Base-by-base conservation (phyloP, 30 jellyfish, hydroid and myxozoan species). In the Haliclystus octoradiatus region DNA sequence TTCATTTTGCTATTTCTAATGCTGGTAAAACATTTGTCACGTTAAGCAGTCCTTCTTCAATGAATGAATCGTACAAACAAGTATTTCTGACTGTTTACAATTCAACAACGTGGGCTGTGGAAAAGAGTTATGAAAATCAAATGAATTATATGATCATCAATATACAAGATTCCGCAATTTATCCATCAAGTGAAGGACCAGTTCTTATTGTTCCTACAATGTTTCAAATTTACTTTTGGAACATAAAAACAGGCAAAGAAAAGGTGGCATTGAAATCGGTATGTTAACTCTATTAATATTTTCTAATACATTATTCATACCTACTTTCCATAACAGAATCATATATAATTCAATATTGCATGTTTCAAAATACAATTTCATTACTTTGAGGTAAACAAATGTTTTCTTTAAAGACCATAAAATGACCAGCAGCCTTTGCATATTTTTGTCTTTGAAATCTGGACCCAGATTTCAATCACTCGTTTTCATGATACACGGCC, bases 211-310 rank as follows among this genome's bases (percentile, higher is more conserved):
- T 90, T 85, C 96, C 96, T 12, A 71, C 83, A n/a, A 34, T 85
- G 72, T 50, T 68, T 30, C 96, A 85, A 53, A 85, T 85, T 66
- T 69, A 69, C 57, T 85, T 85, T 28, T 85, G 96, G 96, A 85
- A 85, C 46, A 14, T 78, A 29, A 63, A 85, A 26, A 77, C 96
- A 4, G 94, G 92, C 3, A 71, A 33, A 3, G 93, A 85, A 65
- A 73, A 93, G 68, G 73, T 73, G 0, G 71, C 96, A 9, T 34
- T 85, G 76, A 72, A 67, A 53, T 68, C 88, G 50, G 96, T 78
- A 71, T 50, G 94, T 49, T 13, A 22, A 12, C 0, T 60, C 12
- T n/a, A n/a, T n/a, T n/a, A n/a, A n/a, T n/a, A n/a, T n/a, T n/a
- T n/a, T n/a, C n/a, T n/a, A n/a, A n/a, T n/a, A n/a, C n/a, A n/a